A percentile compares a stretch with the other conserved stretches of the same genome.
Evolutionary conservation across 2,113 vertebrate genomes (phyloP).

Genomic region (Paramormyrops kingsleyae): DNA sequence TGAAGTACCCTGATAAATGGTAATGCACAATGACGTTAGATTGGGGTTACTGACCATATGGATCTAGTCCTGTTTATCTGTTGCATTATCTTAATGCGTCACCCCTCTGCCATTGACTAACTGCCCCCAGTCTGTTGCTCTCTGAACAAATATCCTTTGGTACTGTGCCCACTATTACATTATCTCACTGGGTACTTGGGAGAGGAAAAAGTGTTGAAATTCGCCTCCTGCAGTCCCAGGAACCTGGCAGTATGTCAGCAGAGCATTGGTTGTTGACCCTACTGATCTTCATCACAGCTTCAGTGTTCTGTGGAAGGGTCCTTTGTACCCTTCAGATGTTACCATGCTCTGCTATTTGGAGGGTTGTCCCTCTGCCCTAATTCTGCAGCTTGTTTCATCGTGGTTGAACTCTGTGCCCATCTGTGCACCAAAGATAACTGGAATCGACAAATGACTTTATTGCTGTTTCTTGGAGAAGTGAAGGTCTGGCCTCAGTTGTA

Average conservation of each 20-base stretch:
- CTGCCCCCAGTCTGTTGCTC: constrained; percentile 4
- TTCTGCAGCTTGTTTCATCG: not conserved
- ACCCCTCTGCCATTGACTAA: not conserved
- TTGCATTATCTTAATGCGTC: constrained; percentile 1
- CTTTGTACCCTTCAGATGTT: not conserved
- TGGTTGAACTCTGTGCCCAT: not conserved
- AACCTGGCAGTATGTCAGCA: not conserved
- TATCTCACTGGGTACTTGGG: not conserved
- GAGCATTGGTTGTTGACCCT: not conserved
- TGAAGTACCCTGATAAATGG: not conserved
- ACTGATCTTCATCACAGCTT: not conserved
- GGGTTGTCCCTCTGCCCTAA: not conserved
- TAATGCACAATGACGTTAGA: not conserved
- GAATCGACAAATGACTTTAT: not conserved
- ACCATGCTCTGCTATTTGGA: not conserved
- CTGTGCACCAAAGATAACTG: not conserved
- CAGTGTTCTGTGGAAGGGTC: not conserved
- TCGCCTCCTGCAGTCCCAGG: not conserved
- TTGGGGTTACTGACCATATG: constrained; percentile 13
- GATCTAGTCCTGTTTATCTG: not conserved
- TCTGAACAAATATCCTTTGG: constrained; percentile 21
- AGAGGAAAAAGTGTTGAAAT: not conserved
- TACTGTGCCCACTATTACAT: not conserved
- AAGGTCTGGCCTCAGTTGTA: not conserved
- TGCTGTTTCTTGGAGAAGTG: not conserved